Base-by-base conservation (phyloP, 2,797 vertebrate genomes). In the Adelosebastes latens region DNA sequence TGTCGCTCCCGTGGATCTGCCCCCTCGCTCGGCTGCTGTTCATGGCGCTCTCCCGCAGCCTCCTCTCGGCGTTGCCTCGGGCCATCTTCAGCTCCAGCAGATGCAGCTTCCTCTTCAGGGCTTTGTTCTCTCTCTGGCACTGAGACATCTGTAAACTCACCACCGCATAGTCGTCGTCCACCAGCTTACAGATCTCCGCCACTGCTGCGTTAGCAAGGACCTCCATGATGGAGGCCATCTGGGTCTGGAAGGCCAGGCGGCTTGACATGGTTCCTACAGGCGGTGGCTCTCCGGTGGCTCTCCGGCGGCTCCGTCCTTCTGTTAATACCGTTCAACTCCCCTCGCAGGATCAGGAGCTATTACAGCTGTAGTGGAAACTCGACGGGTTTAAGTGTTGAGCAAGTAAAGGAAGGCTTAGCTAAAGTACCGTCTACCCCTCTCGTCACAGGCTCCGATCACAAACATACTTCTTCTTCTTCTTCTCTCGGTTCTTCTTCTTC, bases 141-240 rank as follows among this genome's bases (percentile, higher is more conserved):
- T 95, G 95, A 3, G 94, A 93, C 95, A 96, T 95, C 77, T 96
- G 95, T 4, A 96, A 36, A 32, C 89, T 94, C 52, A 96, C 93
- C 56, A 96, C 89, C 13, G 96, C 95, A 12, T 93, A 96, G 73
- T 96, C 95, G 60, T 96, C 96, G 86, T 96, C 96, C 49, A 96
- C 95, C 46, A 96, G 93, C 39, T 96, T 96, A 22, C 95, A 96
- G 77, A 96, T 96, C 87, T 96, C 96, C 10, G 94, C 95, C 81
- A 96, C 95, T 1, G 96, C 96, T 1, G 95, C 94, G 42, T 96
- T 96, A 4, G 95, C 95, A 42, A 96, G 86, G 0, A 95, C 95
- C 93, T 96, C 96, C 95, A 96, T 96, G 81, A 96, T 95, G 92
- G 95, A 96, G 76, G 96, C 96, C 61, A 96, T 89, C 93, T 96